A percentile compares a stretch with the other conserved stretches of the same genome.
Conservation (phyloP, 2,888 invertebrate genomes). For the Dynastes maya region DNA sequence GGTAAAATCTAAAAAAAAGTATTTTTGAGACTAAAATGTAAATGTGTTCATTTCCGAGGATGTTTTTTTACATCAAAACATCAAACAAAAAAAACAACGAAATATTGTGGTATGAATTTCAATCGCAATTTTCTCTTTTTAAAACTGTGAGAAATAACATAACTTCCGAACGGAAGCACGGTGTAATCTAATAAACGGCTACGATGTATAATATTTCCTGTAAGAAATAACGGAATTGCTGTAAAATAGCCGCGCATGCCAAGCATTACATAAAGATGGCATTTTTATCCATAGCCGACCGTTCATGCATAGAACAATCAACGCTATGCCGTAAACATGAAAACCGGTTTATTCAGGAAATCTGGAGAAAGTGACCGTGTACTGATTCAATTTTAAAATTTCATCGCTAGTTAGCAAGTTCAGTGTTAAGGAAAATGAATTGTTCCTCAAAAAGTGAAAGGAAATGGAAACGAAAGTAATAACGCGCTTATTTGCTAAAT, state of each 20-base stretch:
- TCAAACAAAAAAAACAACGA: neutral
- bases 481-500: slow-evolving; percentile 23
- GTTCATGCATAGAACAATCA: slow-evolving; percentile 41
- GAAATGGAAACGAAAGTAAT: slow-evolving; percentile 53
- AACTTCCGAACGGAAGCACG: neutral
- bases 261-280: slow-evolving; percentile 41
- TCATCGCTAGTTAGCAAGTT: slow-evolving; percentile 55
- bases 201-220: slow-evolving; percentile 9
- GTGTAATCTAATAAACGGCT: slow-evolving; percentile 7
- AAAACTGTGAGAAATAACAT: neutral
- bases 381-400: slow-evolving; percentile 44
- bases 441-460: slow-evolving; percentile 57
- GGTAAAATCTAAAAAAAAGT: too few species aligned
- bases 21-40: too few species aligned
- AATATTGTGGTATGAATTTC: too few species aligned
- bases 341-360: slow-evolving; percentile 52
- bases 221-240: slow-evolving; percentile 27
- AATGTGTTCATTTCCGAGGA: too few species aligned
- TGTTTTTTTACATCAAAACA: too few species aligned
- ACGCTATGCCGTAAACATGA: slow-evolving; percentile 18
- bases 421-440: slow-evolving; percentile 58
- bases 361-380: slow-evolving; percentile 54
- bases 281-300: slow-evolving; percentile 34
- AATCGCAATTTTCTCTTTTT: too few species aligned
- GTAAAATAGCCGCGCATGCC: neutral